phyloP scores from a whole-genome alignment of 2,797 vertebrate genomes.

The Otolemur crassicaudatus region DNA sequence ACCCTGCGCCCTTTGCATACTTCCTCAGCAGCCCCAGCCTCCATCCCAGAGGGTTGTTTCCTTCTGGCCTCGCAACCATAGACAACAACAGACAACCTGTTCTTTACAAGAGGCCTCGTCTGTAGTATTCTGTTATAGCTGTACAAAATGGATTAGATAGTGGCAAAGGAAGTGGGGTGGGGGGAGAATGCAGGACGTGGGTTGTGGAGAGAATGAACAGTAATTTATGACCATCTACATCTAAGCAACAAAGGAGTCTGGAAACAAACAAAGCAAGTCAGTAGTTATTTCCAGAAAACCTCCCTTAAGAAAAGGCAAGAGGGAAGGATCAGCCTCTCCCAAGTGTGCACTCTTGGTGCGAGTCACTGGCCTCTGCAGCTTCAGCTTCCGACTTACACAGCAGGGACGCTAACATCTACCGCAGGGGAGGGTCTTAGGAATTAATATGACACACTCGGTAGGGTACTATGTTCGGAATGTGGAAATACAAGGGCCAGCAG shows the following conservation, averaged over 20 bases:
- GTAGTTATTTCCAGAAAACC: neutral
- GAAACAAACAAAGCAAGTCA: neutral
- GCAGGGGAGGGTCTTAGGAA: neutral
- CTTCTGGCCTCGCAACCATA: neutral
- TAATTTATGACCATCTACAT: fast-evolving
- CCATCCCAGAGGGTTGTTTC: neutral
- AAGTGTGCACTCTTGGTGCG: fast-evolving
- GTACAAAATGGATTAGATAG: neutral
- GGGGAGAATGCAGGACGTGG: neutral
- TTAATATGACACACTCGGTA: neutral
- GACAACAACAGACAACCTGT: neutral
- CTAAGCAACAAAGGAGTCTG: neutral
- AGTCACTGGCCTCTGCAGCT: neutral
- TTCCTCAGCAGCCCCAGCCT: neutral
- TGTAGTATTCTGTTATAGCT: neutral
- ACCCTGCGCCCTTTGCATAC: neutral
- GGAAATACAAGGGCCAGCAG: neutral
- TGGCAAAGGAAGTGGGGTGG: fast-evolving
- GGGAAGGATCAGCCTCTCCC: neutral
- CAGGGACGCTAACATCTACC: neutral
- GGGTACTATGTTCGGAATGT: neutral
- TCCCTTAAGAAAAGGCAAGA: neutral
- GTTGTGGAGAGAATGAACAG: neutral
- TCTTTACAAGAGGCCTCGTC: neutral
- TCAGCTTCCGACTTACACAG: neutral